A percentile compares a stretch with the other conserved stretches of the same genome.
These are phyloP conservation scores for Diaphora mendica DNA, from an alignment of 2,888 invertebrate genomes.

Conservation along the genomic window DNA sequence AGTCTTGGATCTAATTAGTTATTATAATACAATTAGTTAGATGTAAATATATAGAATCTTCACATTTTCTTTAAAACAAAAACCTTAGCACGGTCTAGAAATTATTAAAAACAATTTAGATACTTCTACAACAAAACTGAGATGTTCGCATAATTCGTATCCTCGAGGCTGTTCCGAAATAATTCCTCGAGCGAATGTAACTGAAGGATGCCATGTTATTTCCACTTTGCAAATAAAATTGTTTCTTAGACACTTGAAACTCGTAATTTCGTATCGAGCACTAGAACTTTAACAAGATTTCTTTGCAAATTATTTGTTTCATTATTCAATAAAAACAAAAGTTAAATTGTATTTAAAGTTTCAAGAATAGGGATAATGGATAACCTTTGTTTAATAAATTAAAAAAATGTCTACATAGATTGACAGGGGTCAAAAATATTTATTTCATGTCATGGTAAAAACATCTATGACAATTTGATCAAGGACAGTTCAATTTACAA, in stretches of 20 bases:
- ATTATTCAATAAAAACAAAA: conserved; percentile 17
- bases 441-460: no score
- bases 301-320: conserved; percentile 21
- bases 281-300: conserved; percentile 16
- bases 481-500: no score
- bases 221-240: conserved; percentile 29
- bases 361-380: not conserved
- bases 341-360: not conserved
- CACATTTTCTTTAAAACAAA: not conserved
- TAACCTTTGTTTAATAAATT: not conserved
- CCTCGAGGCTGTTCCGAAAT: conserved; percentile 21
- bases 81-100: not conserved
- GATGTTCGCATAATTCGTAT: conserved; percentile 20
- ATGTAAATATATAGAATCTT: not conserved
- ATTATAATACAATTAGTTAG: no score
- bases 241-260: conserved; percentile 21
- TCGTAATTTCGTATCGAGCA: conserved; percentile 20
- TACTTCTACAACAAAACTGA: conserved; percentile 27
- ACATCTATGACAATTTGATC: no score
- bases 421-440: no score
- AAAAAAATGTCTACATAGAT: not conserved
- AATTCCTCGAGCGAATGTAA: conserved; percentile 31
- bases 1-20: no score
- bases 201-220: conserved; percentile 20
- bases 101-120: conserved; percentile 14